These are phyloP conservation scores for Eupithecia inturbata DNA, from an alignment of 2,888 invertebrate species.

Conservation along the genomic window DNA sequence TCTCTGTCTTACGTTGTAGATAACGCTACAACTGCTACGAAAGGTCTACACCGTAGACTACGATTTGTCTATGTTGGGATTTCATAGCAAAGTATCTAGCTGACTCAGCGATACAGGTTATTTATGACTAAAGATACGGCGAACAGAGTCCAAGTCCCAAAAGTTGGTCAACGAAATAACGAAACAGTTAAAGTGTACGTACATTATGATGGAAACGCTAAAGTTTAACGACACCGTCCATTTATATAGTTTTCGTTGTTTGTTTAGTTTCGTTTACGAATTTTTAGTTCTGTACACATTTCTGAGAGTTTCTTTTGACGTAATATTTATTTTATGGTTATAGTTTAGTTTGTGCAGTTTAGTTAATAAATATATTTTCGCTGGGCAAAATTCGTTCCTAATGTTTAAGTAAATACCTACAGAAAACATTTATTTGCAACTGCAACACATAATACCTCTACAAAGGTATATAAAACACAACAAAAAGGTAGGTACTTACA, in stretches of 20 bases:
- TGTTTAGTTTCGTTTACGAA: slow-evolving; percentile 18
- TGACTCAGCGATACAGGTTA: slow-evolving; percentile 42
- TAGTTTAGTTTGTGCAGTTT: slow-evolving; percentile 11
- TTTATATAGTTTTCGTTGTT: slow-evolving; percentile 28
- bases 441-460: too few species aligned
- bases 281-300: slow-evolving; percentile 23
- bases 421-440: too few species aligned
- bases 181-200: slow-evolving; percentile 35
- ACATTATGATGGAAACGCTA: slow-evolving; percentile 23
- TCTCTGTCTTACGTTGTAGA: slow-evolving; percentile 25
- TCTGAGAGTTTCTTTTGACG: neutral
- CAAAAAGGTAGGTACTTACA: too few species aligned
- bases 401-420: too few species aligned
- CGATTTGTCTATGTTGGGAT: slow-evolving; percentile 25
- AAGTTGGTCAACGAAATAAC: slow-evolving; percentile 44
- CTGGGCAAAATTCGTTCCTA: neutral
- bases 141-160: slow-evolving; percentile 39
- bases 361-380: neutral
- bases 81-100: slow-evolving; percentile 34
- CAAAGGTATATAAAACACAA: too few species aligned
- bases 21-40: slow-evolving; percentile 28
- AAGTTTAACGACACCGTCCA: slow-evolving; percentile 34
- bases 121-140: slow-evolving; percentile 43
- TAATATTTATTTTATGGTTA: slow-evolving; percentile 5
- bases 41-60: slow-evolving; percentile 30